These are phyloP conservation scores for Prunella fulvescens DNA, from an alignment of 2,113 vertebrate species.

Conservation along the genomic window DNA sequence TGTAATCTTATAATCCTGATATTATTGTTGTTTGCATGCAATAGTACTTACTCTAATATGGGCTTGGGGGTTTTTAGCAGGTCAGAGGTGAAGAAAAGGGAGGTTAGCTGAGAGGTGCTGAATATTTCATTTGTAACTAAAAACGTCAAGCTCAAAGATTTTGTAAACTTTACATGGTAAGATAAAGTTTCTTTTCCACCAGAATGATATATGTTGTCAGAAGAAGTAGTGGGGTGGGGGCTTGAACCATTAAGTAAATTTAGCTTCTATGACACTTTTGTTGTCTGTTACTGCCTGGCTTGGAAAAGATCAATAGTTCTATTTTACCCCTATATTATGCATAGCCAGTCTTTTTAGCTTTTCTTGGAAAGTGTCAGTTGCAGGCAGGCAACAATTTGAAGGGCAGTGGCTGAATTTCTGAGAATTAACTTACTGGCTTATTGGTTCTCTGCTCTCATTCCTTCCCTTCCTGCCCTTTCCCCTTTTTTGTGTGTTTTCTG, in stretches of 20 bases:
- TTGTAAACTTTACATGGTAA: background rate
- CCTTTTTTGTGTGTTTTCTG: background rate
- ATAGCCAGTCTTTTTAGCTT: background rate
- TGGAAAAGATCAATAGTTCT: background rate
- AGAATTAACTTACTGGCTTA: background rate
- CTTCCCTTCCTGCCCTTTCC: background rate
- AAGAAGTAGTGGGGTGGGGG: background rate
- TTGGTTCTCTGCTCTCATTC: background rate
- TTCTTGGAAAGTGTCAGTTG: background rate
- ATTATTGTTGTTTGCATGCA: background rate
- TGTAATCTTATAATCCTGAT: background rate
- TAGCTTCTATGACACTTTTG: background rate
- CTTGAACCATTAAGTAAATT: background rate
- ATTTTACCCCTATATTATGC: fast-evolving
- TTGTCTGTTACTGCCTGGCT: background rate
- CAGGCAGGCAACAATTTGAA: background rate
- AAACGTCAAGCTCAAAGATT: background rate
- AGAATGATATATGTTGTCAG: background rate
- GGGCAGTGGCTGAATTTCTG: background rate
- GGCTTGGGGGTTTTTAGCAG: background rate
- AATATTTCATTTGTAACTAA: background rate
- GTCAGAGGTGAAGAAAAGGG: background rate
- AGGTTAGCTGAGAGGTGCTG: background rate
- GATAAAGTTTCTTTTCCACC: background rate
- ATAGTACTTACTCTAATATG: background rate